A percentile compares a stretch with the other conserved stretches of the same genome.
These are phyloP conservation scores for Varroa destructor DNA, from an alignment of 1,140 invertebrate genomes.

Conservation along the genomic window DNA sequence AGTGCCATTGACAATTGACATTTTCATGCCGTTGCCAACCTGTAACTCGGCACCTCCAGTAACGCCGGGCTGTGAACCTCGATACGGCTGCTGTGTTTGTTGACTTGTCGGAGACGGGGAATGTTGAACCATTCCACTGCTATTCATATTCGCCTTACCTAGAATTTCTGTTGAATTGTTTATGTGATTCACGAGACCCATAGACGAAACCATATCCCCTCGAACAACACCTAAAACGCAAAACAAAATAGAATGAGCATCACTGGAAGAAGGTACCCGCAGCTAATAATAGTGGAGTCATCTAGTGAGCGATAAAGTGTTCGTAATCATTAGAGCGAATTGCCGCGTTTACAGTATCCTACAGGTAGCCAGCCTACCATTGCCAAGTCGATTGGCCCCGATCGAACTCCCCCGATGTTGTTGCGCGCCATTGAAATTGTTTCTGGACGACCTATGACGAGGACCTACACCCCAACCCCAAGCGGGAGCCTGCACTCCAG, in stretches of 20 bases:
- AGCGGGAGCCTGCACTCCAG: neutral
- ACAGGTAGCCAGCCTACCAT: neutral
- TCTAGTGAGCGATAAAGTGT: too few species aligned
- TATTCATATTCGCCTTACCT: too few species aligned
- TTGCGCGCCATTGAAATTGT: neutral
- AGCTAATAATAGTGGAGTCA: too few species aligned
- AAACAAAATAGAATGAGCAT: too few species aligned
- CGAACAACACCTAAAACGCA: too few species aligned
- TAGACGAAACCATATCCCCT: too few species aligned
- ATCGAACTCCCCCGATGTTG: neutral
- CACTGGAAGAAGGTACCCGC: too few species aligned
- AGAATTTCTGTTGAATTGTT: too few species aligned
- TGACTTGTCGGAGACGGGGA: too few species aligned
- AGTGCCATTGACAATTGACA: neutral
- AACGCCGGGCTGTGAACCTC: neutral
- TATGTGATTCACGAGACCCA: too few species aligned
- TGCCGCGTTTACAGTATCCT: neutral
- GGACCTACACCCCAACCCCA: conserved; percentile 23
- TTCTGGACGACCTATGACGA: neutral
- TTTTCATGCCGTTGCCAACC: neutral
- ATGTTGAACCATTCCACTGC: too few species aligned
- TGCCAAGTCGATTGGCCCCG: neutral
- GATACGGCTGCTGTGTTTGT: neutral
- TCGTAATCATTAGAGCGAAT: neutral
- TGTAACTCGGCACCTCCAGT: neutral